Base-by-base conservation (phyloP, 2,797 vertebrate genomes). In the Mallotus villosus region DNA sequence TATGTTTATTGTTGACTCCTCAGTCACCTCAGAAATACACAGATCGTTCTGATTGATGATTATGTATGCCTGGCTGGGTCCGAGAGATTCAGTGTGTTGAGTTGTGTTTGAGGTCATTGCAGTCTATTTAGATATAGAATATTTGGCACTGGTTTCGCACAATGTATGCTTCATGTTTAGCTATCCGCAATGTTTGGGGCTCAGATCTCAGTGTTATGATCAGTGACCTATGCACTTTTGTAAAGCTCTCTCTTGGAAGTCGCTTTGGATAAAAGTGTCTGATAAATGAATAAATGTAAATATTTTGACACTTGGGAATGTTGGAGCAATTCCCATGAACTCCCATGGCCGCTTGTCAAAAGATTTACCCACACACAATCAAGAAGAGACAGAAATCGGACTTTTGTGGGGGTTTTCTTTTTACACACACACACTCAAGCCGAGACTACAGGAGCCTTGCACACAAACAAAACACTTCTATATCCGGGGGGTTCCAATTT, bases 1-100 rank as follows among this genome's bases (percentile, higher is more conserved):
- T 57, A 80, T 79, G 73, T 70, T 74, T 22, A 27, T 22, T 76
- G 71, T 64, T 60, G 74, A 76, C 63, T 65, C 77, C 57, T 65
- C 34, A 1, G 2, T 46, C 12, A 22, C 34, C 34, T 19, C 37
- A 63, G 62, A 37, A 63, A 37, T 29, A 37, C 37, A n/a, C 37
- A 24, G 37, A 65, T 65, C 21, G 46, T 41, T 62, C 17, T 9
- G 27, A 62, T 12, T 17, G 24, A 14, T 2, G n/a, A 22, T 16
- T 25, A 37, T 22, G n/a, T 74, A 37, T 70, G 72, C 53, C n/a
- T 69, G 64, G 74, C 63, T 41, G 61, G 24, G 32, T 25, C 65
- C 22, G 57, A 1, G 73, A 61, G 68, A 51, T 21, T 55, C 22
- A 53, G 17, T 76, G 58, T 75, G 22, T 75, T 67, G 49, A 70